phyloP scores from a whole-genome alignment of 2,113 vertebrate species.

The Catharus minimus region DNA sequence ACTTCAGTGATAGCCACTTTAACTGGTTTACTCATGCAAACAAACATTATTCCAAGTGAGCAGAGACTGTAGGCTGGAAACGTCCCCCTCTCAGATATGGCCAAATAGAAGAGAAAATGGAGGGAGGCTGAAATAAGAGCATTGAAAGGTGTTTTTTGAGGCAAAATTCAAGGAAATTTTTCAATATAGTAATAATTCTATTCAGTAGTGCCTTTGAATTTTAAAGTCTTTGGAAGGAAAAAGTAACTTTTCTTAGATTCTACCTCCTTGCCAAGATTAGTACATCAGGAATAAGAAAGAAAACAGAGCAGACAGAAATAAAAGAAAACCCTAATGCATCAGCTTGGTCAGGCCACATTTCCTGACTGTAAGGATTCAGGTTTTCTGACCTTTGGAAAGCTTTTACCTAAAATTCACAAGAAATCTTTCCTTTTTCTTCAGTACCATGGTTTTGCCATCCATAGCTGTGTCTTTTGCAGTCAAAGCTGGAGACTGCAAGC shows the following conservation, averaged over 20 bases:
- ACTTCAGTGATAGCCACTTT: constrained; percentile 52
- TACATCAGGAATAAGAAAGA: background rate
- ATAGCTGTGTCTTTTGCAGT: background rate
- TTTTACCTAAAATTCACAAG: background rate
- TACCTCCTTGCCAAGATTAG: background rate
- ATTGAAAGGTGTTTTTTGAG: background rate
- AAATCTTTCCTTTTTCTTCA: background rate
- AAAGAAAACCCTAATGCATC: background rate
- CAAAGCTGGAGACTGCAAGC: background rate
- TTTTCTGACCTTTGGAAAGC: background rate
- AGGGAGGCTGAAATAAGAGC: background rate
- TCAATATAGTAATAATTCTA: background rate
- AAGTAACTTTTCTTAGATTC: background rate
- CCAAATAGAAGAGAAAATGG: constrained; percentile 12
- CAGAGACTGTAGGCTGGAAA: constrained; percentile 28
- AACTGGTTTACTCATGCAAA: constrained; percentile 47
- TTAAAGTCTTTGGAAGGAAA: constrained; percentile 13
- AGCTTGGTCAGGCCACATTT: background rate
- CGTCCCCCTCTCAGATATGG: background rate
- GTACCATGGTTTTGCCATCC: background rate
- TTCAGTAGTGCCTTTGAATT: background rate
- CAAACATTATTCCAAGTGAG: constrained; percentile 58
- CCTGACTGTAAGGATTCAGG: background rate
- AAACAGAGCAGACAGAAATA: background rate
- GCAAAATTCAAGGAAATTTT: background rate